Evolutionary conservation across 37 sponge, comb jelly and placozoan genomes (phyloP).

Genomic region (Tethya wilhelma): DNA sequence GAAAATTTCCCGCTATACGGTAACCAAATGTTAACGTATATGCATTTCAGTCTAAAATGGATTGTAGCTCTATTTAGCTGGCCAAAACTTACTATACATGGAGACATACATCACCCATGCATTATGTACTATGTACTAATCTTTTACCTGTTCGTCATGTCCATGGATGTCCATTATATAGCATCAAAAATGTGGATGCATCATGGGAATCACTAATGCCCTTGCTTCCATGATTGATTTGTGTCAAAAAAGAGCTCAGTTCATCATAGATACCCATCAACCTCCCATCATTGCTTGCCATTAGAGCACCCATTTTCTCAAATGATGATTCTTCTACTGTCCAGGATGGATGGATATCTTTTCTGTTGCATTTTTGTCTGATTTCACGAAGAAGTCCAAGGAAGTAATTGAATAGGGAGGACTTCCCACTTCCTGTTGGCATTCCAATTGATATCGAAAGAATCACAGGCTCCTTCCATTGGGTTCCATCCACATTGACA

Average conservation of each 20-base stretch:
- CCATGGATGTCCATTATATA: conserved; percentile 26
- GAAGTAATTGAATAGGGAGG: not conserved
- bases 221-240: not conserved
- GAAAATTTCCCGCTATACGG: no score
- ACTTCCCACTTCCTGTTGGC: conserved; percentile 3
- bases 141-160: conserved; percentile 37
- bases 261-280: conserved; percentile 3
- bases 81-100: not conserved
- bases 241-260: not conserved
- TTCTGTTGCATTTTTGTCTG: not conserved
- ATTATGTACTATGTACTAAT: not conserved
- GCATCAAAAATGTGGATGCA: not conserved
- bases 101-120: not conserved
- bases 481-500: conserved; percentile 5
- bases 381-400: not conserved
- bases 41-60: no score
- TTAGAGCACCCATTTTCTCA: conserved; percentile 8
- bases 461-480: conserved; percentile 17
- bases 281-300: not conserved
- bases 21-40: no score
- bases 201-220: conserved; percentile 3
- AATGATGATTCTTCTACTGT: not conserved
- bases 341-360: not conserved
- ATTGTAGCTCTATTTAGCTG: no score
- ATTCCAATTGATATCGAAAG: conserved; percentile 1